These are phyloP conservation scores for Cheilosia impressa DNA, from an alignment of 2,888 invertebrate genomes.

Conservation along the genomic window DNA sequence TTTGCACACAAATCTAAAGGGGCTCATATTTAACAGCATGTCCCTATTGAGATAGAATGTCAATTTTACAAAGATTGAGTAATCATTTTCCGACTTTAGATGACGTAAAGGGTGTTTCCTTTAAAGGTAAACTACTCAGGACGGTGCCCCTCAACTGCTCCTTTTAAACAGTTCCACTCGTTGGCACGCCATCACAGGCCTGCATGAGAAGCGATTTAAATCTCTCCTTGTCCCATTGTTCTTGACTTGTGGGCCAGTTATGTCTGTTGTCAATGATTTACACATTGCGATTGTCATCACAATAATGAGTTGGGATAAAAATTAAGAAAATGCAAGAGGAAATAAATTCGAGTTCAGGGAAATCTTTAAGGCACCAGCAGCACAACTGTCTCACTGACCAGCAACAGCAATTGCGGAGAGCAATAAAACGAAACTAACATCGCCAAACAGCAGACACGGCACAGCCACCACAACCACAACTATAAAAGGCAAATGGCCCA, in stretches of 20 bases:
- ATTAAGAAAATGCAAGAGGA: conserved; percentile 28
- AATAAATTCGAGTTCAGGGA: conserved; percentile 7
- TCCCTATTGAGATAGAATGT: too few relatives aligned
- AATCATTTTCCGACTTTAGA: too few relatives aligned
- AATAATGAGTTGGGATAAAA: conserved; percentile 44
- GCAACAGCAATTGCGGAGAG: conserved; percentile 1
- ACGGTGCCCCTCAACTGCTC: too few relatives aligned
- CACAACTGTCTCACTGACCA: background rate
- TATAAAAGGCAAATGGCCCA: conserved; percentile 67
- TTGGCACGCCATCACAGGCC: background rate
- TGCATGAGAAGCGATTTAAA: conserved; percentile 37
- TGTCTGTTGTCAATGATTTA: conserved; percentile 55
- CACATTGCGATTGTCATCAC: conserved; percentile 49
- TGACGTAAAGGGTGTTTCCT: too few relatives aligned
- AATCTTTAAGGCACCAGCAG: background rate
- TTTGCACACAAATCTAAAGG: too few relatives aligned
- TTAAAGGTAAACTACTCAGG: too few relatives aligned
- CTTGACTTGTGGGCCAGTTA: conserved; percentile 54
- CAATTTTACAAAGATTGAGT: too few relatives aligned
- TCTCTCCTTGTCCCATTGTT: conserved; percentile 41
- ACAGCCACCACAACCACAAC: conserved; percentile 30
- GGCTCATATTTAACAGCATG: too few relatives aligned
- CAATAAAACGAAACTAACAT: conserved; percentile 33
- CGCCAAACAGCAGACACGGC: conserved; percentile 11
- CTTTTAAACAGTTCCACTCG: background rate